These are phyloP conservation scores for Apantesis nais DNA, from an alignment of 2,888 invertebrate species.

Conservation along the genomic window DNA sequence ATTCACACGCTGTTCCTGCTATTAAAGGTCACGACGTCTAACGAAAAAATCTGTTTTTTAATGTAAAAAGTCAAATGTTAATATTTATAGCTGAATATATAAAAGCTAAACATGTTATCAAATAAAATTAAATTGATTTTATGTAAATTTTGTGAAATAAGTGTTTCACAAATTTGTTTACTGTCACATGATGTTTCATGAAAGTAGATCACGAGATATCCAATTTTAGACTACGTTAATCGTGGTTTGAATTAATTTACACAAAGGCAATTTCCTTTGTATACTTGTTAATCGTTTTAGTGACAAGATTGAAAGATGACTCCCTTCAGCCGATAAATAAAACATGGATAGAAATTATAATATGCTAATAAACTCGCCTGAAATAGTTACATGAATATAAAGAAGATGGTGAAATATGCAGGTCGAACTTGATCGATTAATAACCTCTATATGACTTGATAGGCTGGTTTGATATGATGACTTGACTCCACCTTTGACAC, in stretches of 20 bases:
- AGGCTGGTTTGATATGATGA: no score
- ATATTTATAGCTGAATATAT: no score
- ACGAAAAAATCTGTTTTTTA: no score
- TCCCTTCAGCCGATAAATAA: constrained; percentile 45
- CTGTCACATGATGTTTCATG: neutral
- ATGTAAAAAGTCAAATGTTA: no score
- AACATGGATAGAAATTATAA: constrained; percentile 53
- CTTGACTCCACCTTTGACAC: neutral
- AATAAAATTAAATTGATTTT: neutral
- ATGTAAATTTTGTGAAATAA: neutral
- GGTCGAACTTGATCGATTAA: neutral
- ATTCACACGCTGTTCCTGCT: no score
- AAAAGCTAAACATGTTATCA: no score
- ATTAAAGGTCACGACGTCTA: no score
- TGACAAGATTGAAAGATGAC: constrained; percentile 52
- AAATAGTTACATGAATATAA: neutral
- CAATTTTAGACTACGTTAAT: constrained; percentile 35
- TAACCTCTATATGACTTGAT: neutral
- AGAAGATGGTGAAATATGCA: neutral
- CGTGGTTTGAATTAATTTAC: constrained; percentile 52
- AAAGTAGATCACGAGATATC: constrained; percentile 17
- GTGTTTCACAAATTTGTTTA: no score
- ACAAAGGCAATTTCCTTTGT: constrained; percentile 63
- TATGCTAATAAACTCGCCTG: constrained; percentile 49
- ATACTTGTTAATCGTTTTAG: constrained; percentile 56